Base-by-base conservation (phyloP, 2,113 vertebrate genomes). In the Anser cygnoides region DNA sequence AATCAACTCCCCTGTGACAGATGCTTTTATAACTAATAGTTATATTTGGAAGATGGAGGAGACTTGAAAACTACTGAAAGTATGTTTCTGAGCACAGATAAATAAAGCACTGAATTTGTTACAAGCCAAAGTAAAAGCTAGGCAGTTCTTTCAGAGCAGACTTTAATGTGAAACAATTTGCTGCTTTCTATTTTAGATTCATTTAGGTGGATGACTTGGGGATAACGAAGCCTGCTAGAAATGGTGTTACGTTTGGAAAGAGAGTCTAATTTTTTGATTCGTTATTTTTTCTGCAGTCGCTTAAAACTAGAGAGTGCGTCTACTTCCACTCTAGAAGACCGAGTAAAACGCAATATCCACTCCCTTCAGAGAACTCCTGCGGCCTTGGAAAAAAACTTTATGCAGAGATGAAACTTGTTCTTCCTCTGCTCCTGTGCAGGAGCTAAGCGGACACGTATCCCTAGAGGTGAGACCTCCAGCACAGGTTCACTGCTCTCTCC, bases 341-440 rank as follows among this genome's bases (percentile, higher is more conserved):
- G 99, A 15, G 99, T 99, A 61, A 99, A 99, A 84, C 98, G 99
- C 79, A 99, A 99, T 31, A 99, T 99, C 97, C 98, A 99, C 97
- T 99, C 99, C 81, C 98, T 99, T 14, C 99, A 99, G 96, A 98
- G 99, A 78, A 99, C 99, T 3, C 94, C 99, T 0, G 98, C 98
- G 4, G 98, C 99, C 22, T 76, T 99, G 95, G 99, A 99, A 67
- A 99, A 97, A 77, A 99, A 99, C 97, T 99, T 99, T 15, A 99
- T 99, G 99, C 98, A 98, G 94, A 98, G 98, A 98, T 99, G 96
- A 98, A 65, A 6, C 28, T 49, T 2, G 5, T 18, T 28, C 58
- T 50, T n/a, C 35, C 57, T 66, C 76, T 74, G 72, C 72, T 72
- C 28, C 66, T 7, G 58, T 5, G 28, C n/a, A 25, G 63, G 13